Conservation (phyloP, 2,113 vertebrate genomes). For the Stigmatopora nigra region DNA sequence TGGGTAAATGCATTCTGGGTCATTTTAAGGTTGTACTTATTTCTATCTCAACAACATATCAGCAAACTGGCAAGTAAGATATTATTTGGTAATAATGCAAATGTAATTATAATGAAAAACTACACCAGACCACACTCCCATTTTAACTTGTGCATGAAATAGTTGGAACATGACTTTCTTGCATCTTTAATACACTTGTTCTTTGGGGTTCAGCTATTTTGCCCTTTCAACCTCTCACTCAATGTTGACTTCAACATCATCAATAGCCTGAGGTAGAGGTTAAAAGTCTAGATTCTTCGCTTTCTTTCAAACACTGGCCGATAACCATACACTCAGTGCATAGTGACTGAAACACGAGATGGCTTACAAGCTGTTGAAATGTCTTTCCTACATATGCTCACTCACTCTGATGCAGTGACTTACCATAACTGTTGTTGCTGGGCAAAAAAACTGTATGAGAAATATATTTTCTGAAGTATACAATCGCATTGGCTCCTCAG, state of each 20-base stretch:
- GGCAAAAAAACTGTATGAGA: background rate
- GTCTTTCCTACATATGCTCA: background rate
- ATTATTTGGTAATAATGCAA: too few species aligned
- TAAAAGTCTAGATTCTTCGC: background rate
- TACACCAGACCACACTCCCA: too few species aligned
- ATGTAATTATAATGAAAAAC: too few species aligned
- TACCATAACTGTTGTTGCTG: background rate
- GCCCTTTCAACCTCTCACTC: background rate
- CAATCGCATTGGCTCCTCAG: background rate
- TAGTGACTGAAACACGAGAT: background rate
- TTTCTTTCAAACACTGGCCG: background rate
- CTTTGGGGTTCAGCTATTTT: background rate
- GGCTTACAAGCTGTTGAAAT: background rate
- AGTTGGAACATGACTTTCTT: background rate
- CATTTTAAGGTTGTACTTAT: too few species aligned
- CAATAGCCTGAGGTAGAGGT: background rate
- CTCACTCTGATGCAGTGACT: conserved; percentile 1
- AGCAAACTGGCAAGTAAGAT: too few species aligned
- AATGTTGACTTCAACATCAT: background rate
- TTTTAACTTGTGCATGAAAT: too few species aligned
- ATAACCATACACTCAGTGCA: background rate
- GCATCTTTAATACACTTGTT: background rate
- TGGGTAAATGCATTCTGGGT: too few species aligned
- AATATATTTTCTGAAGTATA: background rate
- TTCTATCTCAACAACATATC: too few species aligned